Base-by-base conservation (phyloP, 2,888 invertebrate genomes). In the Hypomecis punctinalis region DNA sequence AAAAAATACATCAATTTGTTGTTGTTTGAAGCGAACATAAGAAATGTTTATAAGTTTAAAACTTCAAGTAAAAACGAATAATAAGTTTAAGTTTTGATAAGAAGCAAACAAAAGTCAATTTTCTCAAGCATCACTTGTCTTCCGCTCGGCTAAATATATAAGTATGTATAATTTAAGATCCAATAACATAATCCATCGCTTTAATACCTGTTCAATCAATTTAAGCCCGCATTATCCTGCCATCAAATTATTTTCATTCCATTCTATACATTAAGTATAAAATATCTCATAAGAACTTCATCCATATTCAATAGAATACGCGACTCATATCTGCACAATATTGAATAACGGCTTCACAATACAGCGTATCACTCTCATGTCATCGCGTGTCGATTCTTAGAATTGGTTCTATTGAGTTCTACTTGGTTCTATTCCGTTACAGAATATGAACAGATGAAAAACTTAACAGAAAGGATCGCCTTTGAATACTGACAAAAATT, bases 301-400 rank as follows among this genome's bases (percentile, higher is more conserved):
- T 55, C 43, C 23, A 61, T 55, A 61, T 61, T 61, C 61, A 49
- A 61, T 55, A 55, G 43, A 48, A 55, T 48, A n/a, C 40, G 53
- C 35, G 39, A 53, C 7, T 61, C 60, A 35, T 61, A 52, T 53
- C 60, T 47, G 53, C 35, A 40, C 53, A 9, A 46, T 46, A 52
- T 60, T 52, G 35, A 47, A 54, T 52, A 61, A 53, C 46, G 45
- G 48, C 51, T 58, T 11, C 10, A 39, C 46, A 56, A 46, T 60
- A 53, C 52, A 35, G 39, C 35, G 37, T 40, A 35, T 52, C 60
- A 53, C 47, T 56, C 43, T 55, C 56, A 10, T 47, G 56, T 47
- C 56, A 33, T 46, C 46, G 39, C 39, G 5, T 40, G 47, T 45
- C 46, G 33, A 9, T 52, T 60, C 52, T 39, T 0, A 60, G 53